phyloP scores from a whole-genome alignment of 2,888 invertebrate species.

The Emmelina monodactyla region DNA sequence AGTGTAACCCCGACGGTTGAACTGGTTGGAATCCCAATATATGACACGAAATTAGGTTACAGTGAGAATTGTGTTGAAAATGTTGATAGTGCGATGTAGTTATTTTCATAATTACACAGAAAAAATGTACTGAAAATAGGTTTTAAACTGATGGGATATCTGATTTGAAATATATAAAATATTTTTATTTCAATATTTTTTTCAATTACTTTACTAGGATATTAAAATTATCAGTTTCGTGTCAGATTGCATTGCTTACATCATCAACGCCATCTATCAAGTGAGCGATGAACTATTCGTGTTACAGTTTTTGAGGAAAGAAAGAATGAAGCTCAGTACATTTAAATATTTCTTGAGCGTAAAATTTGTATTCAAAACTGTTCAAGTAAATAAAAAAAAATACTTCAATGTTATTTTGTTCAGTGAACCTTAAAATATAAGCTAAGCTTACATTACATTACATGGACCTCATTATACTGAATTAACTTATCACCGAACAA shows the following conservation, averaged over 20 bases:
- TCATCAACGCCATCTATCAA: too few relatives aligned
- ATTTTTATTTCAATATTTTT: neutral
- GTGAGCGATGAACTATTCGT: too few relatives aligned
- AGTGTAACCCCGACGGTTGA: slow-evolving; percentile 53
- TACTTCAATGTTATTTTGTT: too few relatives aligned
- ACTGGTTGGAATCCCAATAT: slow-evolving; percentile 42
- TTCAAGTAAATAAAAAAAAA: too few relatives aligned
- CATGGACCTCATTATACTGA: neutral
- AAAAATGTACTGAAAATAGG: neutral
- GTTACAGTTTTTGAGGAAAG: too few relatives aligned
- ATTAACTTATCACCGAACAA: slow-evolving; percentile 1
- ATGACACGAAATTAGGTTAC: neutral
- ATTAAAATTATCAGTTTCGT: too few relatives aligned
- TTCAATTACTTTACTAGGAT: neutral
- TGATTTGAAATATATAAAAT: neutral
- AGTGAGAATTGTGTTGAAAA: slow-evolving; percentile 19
- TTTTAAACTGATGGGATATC: neutral
- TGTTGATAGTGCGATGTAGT: slow-evolving; percentile 31
- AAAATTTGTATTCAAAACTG: too few relatives aligned
- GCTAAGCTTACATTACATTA: neutral
- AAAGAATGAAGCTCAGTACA: too few relatives aligned
- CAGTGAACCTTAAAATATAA: neutral
- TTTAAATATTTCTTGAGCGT: too few relatives aligned
- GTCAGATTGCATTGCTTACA: too few relatives aligned
- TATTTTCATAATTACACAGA: slow-evolving; percentile 2